These are phyloP conservation scores for Sebastes jordani DNA, from an alignment of 2,797 vertebrate genomes.

Conservation along the genomic window DNA sequence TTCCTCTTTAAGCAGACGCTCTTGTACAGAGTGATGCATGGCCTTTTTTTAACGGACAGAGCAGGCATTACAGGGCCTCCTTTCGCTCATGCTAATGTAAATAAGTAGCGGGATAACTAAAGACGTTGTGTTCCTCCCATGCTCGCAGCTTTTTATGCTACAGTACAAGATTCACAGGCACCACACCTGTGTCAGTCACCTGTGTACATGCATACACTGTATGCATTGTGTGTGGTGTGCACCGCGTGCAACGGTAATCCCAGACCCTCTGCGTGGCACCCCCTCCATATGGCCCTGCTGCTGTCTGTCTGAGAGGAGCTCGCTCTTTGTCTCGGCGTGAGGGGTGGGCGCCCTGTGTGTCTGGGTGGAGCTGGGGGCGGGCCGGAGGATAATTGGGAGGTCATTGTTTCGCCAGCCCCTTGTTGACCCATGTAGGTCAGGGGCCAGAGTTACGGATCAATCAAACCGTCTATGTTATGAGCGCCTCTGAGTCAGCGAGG, in stretches of 20 bases:
- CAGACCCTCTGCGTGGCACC: conserved; percentile 26
- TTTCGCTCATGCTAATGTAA: background rate
- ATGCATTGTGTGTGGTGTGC: background rate
- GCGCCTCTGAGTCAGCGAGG: background rate
- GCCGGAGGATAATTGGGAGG: conserved; percentile 66
- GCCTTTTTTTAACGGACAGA: background rate
- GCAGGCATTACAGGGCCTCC: background rate
- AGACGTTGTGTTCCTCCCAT: background rate
- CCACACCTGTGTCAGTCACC: background rate
- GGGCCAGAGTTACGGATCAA: conserved; percentile 57
- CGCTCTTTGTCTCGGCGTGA: conserved; percentile 72
- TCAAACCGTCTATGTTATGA: conserved; percentile 6
- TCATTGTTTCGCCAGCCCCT: conserved; percentile 72
- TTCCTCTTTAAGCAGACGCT: background rate
- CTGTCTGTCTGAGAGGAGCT: conserved; percentile 73
- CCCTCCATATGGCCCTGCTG: conserved; percentile 70
- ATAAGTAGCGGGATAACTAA: background rate
- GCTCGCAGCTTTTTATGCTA: background rate
- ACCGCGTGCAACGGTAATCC: conserved; percentile 63
- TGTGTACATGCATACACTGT: background rate
- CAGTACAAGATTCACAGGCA: background rate
- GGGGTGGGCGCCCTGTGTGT: conserved; percentile 81
- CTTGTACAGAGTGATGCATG: background rate
- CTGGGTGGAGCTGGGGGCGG: conserved; percentile 79
- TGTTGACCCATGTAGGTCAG: conserved; percentile 71